phyloP scores from a whole-genome alignment of 2,888 invertebrate genomes.

The Dolichomitus sp. region DNA sequence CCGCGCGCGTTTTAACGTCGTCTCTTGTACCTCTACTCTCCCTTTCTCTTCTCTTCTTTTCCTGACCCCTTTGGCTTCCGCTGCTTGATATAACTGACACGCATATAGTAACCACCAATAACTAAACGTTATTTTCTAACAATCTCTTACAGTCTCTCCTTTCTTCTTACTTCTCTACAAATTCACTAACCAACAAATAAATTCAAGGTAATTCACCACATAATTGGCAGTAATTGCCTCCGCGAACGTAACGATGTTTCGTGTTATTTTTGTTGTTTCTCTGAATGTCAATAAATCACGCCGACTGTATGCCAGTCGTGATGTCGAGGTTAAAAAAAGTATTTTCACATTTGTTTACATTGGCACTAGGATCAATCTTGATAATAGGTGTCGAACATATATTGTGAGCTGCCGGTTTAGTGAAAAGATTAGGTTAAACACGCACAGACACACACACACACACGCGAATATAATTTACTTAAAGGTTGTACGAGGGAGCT shows the following conservation, averaged over 20 bases:
- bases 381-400: neutral
- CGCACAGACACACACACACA: neutral
- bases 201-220: neutral
- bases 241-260: neutral
- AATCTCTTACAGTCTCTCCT: neutral
- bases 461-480: neutral
- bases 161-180: neutral
- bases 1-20: conserved; percentile 23
- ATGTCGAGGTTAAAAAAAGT: neutral
- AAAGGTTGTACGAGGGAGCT: neutral
- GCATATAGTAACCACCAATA: neutral
- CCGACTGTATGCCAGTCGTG: neutral
- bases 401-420: neutral
- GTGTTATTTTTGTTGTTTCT: neutral
- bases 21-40: conserved; percentile 27
- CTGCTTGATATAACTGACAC: neutral
- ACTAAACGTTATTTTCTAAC: neutral
- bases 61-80: conserved; percentile 37
- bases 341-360: neutral
- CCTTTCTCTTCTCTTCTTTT: conserved; percentile 35
- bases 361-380: neutral
- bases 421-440: neutral
- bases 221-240: neutral
- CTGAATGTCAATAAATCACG: neutral
- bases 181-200: neutral